phyloP scores from a whole-genome alignment of 2,888 invertebrate species.

The Erpobdella octoculata region DNA sequence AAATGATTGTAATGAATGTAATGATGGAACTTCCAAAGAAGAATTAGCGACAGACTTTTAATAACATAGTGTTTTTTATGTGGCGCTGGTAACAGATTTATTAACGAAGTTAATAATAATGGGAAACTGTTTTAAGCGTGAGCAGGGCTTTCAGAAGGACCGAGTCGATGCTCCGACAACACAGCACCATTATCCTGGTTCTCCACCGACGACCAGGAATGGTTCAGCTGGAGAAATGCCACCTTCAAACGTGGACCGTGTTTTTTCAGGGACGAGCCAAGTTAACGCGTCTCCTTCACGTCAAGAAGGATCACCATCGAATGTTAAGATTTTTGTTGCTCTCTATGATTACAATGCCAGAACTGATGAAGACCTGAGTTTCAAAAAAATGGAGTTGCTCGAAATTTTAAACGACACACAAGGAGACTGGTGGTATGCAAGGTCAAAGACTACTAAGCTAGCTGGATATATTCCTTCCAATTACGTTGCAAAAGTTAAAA shows the following conservation, averaged over 20 bases:
- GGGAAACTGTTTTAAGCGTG: conserved; percentile 25
- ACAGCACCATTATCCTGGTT: conserved; percentile 21
- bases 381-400: conserved; percentile 95
- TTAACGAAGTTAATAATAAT: no score
- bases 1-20: no score
- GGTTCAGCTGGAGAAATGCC: background rate
- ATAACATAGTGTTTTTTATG: no score
- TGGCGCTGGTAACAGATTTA: no score
- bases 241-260: background rate
- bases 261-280: background rate
- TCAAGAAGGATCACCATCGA: conserved; percentile 3
- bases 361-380: conserved; percentile 96
- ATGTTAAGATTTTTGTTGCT: conserved; percentile 74
- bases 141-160: conserved; percentile 19
- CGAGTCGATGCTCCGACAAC: background rate
- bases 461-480: conserved; percentile 96
- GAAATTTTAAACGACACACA: conserved; percentile 91
- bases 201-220: conserved; percentile 10
- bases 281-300: conserved; percentile 1
- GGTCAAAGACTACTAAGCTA: conserved; percentile 86
- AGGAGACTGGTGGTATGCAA: conserved; percentile 99
- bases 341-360: conserved; percentile 97
- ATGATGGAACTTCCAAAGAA: no score
- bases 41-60: no score
- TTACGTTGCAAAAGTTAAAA: conserved; percentile 96